A percentile compares a stretch with the other conserved stretches of the same genome.
These are phyloP conservation scores for Leptinotarsa lineolata DNA, from an alignment of 1,140 invertebrate species.

Conservation along the genomic window DNA sequence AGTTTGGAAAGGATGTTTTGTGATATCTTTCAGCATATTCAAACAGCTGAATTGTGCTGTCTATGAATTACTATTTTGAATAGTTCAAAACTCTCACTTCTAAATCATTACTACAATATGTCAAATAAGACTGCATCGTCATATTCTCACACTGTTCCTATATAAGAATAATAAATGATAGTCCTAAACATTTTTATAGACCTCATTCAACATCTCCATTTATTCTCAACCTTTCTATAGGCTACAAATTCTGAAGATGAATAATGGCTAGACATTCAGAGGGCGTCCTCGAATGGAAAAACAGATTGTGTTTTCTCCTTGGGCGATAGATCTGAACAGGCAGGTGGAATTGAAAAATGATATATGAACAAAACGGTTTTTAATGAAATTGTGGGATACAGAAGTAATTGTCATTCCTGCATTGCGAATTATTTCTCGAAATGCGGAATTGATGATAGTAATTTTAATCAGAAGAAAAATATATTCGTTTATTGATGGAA, in stretches of 20 bases:
- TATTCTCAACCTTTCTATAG: conserved; percentile 12
- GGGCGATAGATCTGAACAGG: neutral
- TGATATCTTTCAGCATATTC: too few species aligned
- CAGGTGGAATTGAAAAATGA: conserved; percentile 15
- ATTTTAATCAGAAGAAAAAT: too few species aligned
- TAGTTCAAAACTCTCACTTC: too few species aligned
- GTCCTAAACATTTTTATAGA: conserved; percentile 20
- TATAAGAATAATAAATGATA: neutral
- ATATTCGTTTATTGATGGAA: too few species aligned
- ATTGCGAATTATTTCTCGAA: too few species aligned
- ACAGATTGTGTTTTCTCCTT: conserved; percentile 15
- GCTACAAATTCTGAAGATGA: conserved; percentile 11
- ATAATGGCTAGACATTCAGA: conserved; percentile 13
- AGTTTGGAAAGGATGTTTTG: too few species aligned
- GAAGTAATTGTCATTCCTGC: too few species aligned
- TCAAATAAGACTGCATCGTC: neutral
- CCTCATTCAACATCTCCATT: conserved; percentile 16
- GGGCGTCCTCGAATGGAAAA: conserved; percentile 8
- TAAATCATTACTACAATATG: neutral
- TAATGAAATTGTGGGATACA: too few species aligned
- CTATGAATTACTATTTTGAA: too few species aligned
- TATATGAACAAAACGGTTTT: neutral
- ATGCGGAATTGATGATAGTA: too few species aligned
- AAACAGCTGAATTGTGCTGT: too few species aligned
- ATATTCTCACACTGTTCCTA: neutral